phyloP scores from a whole-genome alignment of 2,888 invertebrate species.

The Caenorhabditis sp. region DNA sequence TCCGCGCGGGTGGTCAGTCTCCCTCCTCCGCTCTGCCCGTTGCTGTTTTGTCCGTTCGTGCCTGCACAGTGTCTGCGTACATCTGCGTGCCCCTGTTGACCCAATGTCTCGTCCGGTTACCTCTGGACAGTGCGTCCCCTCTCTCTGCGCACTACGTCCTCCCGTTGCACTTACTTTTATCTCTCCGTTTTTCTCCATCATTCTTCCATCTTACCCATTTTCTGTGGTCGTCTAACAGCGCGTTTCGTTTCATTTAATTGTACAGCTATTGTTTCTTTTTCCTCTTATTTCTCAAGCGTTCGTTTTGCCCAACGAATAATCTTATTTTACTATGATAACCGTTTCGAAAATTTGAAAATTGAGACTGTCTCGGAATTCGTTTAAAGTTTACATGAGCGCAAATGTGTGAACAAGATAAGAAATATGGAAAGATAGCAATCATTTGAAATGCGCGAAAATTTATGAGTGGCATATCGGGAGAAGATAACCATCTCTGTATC shows the following conservation, averaged over 20 bases:
- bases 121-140: constrained; percentile 41
- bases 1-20: constrained; percentile 16
- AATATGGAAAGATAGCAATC: constrained; percentile 26
- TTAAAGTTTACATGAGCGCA: constrained; percentile 17
- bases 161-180: constrained; percentile 52
- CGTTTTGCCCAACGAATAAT: no score
- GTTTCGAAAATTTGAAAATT: no score
- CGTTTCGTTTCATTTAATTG: constrained; percentile 6
- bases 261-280: constrained; percentile 37
- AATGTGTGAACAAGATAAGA: constrained; percentile 7
- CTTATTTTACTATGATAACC: no score
- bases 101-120: constrained; percentile 6
- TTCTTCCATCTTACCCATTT: constrained; percentile 34
- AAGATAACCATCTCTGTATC: constrained; percentile 32
- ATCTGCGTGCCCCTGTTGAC: constrained; percentile 23
- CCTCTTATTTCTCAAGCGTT: background rate
- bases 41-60: constrained; percentile 10
- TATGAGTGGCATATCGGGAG: constrained; percentile 46
- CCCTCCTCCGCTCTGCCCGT: no score
- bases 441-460: constrained; percentile 50
- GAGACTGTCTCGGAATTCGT: no score
- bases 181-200: constrained; percentile 3
- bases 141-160: constrained; percentile 44
- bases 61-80: constrained; percentile 39
- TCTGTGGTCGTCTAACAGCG: constrained; percentile 24